phyloP scores from a whole-genome alignment of 23 tunicate species.

The Halocynthia aurantium region DNA sequence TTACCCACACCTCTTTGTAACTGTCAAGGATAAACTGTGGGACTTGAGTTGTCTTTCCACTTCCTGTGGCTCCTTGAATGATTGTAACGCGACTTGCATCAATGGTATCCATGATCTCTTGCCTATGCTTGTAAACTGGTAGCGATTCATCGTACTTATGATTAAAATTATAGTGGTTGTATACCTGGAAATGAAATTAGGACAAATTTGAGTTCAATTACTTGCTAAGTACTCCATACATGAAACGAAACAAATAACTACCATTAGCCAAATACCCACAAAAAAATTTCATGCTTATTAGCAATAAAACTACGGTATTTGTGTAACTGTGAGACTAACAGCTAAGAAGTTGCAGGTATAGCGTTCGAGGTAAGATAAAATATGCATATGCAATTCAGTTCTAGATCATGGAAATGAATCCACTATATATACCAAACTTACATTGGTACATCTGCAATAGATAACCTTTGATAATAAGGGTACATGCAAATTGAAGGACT shows the following conservation, averaged over 20 bases:
- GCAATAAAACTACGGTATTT: not conserved
- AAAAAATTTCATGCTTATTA: no score
- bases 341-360: no score
- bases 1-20: slow-evolving; percentile 14
- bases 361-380: no score
- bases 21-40: slow-evolving; percentile 89
- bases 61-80: slow-evolving; percentile 92
- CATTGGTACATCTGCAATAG: no score
- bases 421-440: no score
- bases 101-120: slow-evolving; percentile 25
- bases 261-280: no score
- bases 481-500: no score
- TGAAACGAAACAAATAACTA: no score
- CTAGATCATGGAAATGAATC: no score
- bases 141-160: slow-evolving; percentile 25
- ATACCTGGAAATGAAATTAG: not conserved
- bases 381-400: no score
- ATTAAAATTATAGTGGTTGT: slow-evolving; percentile 29
- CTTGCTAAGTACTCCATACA: not conserved
- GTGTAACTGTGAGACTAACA: not conserved
- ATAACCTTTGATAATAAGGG: no score
- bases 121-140: slow-evolving; percentile 21
- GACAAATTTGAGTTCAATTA: not conserved
- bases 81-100: slow-evolving; percentile 51
- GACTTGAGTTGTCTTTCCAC: slow-evolving; percentile 98